Conservation (phyloP, 2,797 vertebrate species). For the Thamnophis elegans region DNA sequence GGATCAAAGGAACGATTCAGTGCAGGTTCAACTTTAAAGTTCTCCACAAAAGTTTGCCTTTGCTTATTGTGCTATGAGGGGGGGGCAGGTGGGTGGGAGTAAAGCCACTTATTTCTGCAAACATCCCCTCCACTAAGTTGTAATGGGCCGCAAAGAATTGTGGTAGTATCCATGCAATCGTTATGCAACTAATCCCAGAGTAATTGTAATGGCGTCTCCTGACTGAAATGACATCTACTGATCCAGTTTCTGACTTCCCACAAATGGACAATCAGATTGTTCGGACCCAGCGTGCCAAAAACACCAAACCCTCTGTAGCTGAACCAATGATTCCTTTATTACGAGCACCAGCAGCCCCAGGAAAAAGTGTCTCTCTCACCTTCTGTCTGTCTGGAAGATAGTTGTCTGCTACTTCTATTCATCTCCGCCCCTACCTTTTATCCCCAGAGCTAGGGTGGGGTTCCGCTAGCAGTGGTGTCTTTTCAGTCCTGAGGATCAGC, state of each 20-base stretch:
- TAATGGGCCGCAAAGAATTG: neutral
- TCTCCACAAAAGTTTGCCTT: neutral
- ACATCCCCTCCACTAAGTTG: neutral
- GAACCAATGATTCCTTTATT: too few species aligned
- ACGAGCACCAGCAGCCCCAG: too few species aligned
- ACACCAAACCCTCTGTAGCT: too few species aligned
- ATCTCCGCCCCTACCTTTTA: too few species aligned
- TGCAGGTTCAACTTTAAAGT: neutral
- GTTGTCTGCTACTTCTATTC: too few species aligned
- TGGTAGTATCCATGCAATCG: neutral
- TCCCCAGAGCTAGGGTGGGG: too few species aligned
- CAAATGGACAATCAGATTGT: neutral
- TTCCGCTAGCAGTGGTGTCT: too few species aligned
- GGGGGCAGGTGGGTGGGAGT: accelerated
- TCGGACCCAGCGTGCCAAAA: too few species aligned
- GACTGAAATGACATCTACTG: neutral
- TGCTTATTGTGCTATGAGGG: neutral
- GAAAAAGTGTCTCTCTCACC: too few species aligned
- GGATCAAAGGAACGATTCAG: neutral
- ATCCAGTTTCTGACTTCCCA: neutral
- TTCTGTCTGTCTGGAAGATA: too few species aligned
- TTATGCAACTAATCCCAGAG: neutral
- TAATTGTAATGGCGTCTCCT: neutral
- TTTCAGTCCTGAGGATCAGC: too few species aligned
- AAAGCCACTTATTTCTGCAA: neutral